These are phyloP conservation scores for Myzus persicae DNA, from an alignment of 1,140 invertebrate species.

Conservation along the genomic window DNA sequence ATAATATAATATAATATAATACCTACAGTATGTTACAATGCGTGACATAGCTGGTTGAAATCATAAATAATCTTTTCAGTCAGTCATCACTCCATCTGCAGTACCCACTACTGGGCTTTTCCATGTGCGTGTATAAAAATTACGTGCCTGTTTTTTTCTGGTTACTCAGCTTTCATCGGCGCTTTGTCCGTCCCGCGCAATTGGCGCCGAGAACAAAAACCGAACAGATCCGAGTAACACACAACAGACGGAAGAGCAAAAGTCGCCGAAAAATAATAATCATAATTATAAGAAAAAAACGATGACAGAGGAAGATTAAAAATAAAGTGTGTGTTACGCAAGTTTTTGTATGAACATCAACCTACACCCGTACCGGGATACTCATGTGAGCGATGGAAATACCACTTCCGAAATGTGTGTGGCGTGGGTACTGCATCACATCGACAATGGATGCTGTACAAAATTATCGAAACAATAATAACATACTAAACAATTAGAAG, in stretches of 20 bases:
- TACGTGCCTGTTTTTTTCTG: not conserved
- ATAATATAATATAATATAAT: not conserved
- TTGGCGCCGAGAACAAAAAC: not conserved
- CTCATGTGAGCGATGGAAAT: conserved; percentile 32
- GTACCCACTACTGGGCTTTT: conserved; percentile 13
- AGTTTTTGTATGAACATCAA: conserved; percentile 52
- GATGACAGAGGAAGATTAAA: conserved; percentile 48
- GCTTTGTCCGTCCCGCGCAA: conserved; percentile 40
- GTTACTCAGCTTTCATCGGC: not conserved
- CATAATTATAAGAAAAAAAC: not conserved
- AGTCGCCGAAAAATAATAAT: not conserved
- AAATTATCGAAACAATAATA: conserved; percentile 48
- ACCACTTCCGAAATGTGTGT: conserved; percentile 39
- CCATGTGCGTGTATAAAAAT: not conserved
- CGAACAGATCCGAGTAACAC: not conserved
- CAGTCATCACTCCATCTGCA: not conserved
- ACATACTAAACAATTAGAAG: conserved; percentile 33
- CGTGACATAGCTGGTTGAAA: conserved; percentile 1
- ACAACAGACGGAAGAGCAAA: not conserved
- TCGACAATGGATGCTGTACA: conserved; percentile 39
- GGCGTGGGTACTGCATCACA: conserved; percentile 18
- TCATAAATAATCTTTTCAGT: not conserved
- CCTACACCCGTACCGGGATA: conserved; percentile 31
- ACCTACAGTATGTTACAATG: not conserved
- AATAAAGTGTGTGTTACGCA: conserved; percentile 52